Evolutionary conservation across 2,113 vertebrate species (phyloP).

Genomic region (Corythornis vintsioides): DNA sequence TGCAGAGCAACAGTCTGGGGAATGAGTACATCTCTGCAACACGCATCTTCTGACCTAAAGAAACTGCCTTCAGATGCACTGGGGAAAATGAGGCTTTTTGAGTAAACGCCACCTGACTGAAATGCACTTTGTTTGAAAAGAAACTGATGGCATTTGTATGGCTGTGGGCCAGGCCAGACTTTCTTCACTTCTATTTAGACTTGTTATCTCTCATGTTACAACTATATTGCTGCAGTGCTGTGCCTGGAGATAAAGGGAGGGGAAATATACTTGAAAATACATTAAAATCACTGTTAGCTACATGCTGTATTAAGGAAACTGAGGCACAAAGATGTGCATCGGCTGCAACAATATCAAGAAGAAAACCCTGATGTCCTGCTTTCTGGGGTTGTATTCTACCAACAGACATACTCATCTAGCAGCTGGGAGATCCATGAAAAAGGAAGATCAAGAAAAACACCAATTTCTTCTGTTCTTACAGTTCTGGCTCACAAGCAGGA

Average conservation of each 20-base stretch:
- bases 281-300: not conserved
- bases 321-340: not conserved
- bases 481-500: not conserved
- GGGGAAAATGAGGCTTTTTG: not conserved
- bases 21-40: not conserved
- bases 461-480: not conserved
- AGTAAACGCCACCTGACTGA: conserved; percentile 37
- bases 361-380: not conserved
- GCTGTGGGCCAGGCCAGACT: conserved; percentile 21
- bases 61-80: conserved; percentile 5
- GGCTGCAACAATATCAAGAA: not conserved
- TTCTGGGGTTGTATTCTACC: not conserved
- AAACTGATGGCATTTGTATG: conserved; percentile 41
- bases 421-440: not conserved
- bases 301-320: not conserved
- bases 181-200: conserved; percentile 22
- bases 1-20: not conserved
- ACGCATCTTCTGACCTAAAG: not conserved
- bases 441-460: not conserved
- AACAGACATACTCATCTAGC: not conserved
- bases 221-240: not conserved
- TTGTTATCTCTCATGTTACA: conserved; percentile 22
- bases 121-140: conserved; percentile 17
- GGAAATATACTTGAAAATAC: not conserved
- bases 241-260: not conserved